A percentile compares a stretch with the other conserved stretches of the same genome.
Evolutionary conservation across 2,113 vertebrate species (phyloP).

Genomic region (Dicentrarchus labrax): DNA sequence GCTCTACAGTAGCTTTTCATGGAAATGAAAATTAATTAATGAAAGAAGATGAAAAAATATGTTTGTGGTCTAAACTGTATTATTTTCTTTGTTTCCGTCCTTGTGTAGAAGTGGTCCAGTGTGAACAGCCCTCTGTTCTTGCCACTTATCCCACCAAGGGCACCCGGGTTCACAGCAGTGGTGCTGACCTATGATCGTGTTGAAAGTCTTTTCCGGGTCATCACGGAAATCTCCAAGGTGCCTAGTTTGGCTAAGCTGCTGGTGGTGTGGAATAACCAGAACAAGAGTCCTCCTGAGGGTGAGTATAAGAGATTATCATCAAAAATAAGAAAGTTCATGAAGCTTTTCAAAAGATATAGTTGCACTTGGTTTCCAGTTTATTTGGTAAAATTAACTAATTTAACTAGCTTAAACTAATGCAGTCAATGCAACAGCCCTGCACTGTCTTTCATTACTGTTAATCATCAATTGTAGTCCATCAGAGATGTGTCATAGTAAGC

Average conservation of each 20-base stretch:
- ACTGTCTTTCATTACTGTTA: conserved; percentile 8
- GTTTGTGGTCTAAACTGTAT: background rate
- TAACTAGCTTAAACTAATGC: background rate
- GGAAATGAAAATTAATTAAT: background rate
- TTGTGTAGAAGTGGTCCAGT: conserved; percentile 92
- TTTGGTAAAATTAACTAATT: background rate
- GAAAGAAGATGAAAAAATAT: background rate
- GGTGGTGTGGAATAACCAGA: conserved; percentile 99
- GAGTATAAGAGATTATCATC: conserved; percentile 55
- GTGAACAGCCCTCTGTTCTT: conserved; percentile 97
- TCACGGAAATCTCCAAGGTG: conserved; percentile 98
- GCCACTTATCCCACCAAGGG: conserved; percentile 94
- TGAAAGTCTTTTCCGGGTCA: conserved; percentile 97
- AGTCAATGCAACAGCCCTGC: background rate
- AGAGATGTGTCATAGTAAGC: conserved; percentile 82
- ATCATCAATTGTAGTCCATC: conserved; percentile 84
- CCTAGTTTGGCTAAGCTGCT: conserved; percentile 96
- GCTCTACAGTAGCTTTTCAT: background rate
- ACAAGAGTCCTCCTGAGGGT: conserved; percentile 98
- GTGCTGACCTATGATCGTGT: conserved; percentile 97
- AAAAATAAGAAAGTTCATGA: background rate
- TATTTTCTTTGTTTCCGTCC: conserved; percentile 32
- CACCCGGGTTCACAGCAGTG: conserved; percentile 96
- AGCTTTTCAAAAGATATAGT: background rate
- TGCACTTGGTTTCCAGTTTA: background rate